A percentile compares a stretch with the other conserved stretches of the same genome.
Conservation (phyloP, 2,888 invertebrate species). For the Brachyptera risi region DNA sequence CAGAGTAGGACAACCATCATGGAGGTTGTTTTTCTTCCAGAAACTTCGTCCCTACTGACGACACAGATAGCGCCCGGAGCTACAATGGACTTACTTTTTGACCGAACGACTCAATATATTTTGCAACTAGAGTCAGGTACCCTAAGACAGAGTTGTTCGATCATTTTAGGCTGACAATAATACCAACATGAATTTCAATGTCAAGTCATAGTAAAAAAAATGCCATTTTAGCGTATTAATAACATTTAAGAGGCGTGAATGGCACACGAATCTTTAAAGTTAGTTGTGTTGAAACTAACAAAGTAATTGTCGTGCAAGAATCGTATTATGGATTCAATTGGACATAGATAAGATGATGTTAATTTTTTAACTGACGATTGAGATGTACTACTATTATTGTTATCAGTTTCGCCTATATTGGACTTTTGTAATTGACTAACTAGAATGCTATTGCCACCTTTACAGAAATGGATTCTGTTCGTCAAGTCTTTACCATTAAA, state of each 20-base stretch:
- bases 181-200: too few species aligned
- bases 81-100: too few species aligned
- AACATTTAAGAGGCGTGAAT: slow-evolving; percentile 30
- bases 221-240: too few species aligned
- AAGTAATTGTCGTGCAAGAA: slow-evolving; percentile 88
- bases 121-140: too few species aligned
- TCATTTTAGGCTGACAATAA: too few species aligned
- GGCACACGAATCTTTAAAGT: slow-evolving; percentile 78
- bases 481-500: slow-evolving; percentile 87
- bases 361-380: slow-evolving; percentile 22
- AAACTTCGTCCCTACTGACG: too few species aligned
- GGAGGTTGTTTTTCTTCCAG: too few species aligned
- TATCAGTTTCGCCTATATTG: slow-evolving; percentile 18
- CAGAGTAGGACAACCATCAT: too few species aligned
- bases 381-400: slow-evolving; percentile 3
- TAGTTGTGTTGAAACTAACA: slow-evolving; percentile 74
- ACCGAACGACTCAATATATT: too few species aligned
- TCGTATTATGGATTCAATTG: slow-evolving; percentile 80
- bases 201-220: too few species aligned
- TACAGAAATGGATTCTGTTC: slow-evolving; percentile 74
- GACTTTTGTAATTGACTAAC: slow-evolving; percentile 23
- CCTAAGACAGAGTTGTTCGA: too few species aligned
- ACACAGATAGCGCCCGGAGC: too few species aligned
- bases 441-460: slow-evolving; percentile 47
- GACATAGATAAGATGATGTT: slow-evolving; percentile 58